Evolutionary conservation across 2,797 vertebrate species (phyloP), one percentile per base, ranked within the genome.

Genomic region (Argyrosomus regius): DNA sequence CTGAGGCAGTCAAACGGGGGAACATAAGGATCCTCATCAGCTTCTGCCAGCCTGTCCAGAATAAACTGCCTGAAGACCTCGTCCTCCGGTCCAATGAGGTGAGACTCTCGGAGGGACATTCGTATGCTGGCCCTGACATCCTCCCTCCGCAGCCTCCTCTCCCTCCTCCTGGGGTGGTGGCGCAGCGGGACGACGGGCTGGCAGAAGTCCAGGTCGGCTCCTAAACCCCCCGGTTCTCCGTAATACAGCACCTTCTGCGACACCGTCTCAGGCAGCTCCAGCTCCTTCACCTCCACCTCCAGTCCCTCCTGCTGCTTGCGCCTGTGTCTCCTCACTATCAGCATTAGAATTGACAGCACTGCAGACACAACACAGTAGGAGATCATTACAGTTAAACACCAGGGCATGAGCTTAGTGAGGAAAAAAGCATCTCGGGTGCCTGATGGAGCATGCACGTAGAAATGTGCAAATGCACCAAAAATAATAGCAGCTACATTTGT

Each of bases 181-280:
- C 96, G 94, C 75, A 99, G 88, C 0, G 95, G 93, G 9, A 93
- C 93, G 0, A 6, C 48, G 0, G 96, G 91, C 56, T 95, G 96
- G 69, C 95, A 70, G 96, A 79, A 80, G 28, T 76, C 78, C 53
- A 77, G 64, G 26, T 59, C 82, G 3, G 13, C 68, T 54, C 87
- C 54, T 1, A 72, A 66, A 11, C 28, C 72, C 52, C 82, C 78
- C 52, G 94, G 91, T 0, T 97, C 96, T 0, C 95, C 91, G 5
- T 98, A 98, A n/a, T 93, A 92, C 84, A 97, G 92, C 69, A 97
- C 95, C 73, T 97, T 99, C 87, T 98, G 96, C 28, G 96, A 92
- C 73, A 97, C 94, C 0, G 93, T 95, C 78, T 97, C 96, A 0
- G 91, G 92, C 87, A 97, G 96, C 82, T 96, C 96, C 72, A 91